These are phyloP conservation scores for Lasioglossum calceatum DNA, from an alignment of 2,888 invertebrate species.

Conservation along the genomic window DNA sequence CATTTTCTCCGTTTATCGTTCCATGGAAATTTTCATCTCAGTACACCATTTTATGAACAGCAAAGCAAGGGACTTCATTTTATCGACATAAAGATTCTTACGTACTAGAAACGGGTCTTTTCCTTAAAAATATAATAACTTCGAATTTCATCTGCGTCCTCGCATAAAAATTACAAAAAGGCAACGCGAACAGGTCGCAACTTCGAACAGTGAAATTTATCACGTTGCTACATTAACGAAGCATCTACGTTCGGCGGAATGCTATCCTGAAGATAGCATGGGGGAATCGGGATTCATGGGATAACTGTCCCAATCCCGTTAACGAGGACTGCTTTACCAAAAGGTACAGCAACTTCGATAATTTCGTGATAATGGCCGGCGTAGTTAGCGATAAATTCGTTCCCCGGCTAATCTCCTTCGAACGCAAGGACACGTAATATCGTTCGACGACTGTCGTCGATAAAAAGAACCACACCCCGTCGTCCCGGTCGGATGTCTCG, in stretches of 20 bases:
- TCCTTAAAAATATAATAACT: background rate
- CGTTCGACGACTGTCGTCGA: background rate
- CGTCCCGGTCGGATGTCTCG: background rate
- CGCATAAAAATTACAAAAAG: background rate
- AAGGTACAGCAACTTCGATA: constrained; percentile 34
- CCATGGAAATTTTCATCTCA: background rate
- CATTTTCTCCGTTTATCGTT: background rate
- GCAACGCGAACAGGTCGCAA: constrained; percentile 29
- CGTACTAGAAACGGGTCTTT: background rate
- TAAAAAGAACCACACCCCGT: background rate
- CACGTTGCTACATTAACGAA: constrained; percentile 67
- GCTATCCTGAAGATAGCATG: constrained; percentile 28
- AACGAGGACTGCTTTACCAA: constrained; percentile 35
- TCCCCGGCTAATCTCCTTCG: constrained; percentile 27
- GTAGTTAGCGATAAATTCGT: constrained; percentile 42
- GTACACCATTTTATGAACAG: background rate
- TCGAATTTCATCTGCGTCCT: background rate
- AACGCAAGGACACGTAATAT: background rate
- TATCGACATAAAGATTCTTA: background rate
- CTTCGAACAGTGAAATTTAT: constrained; percentile 61
- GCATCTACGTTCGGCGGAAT: constrained; percentile 56
- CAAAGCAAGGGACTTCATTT: background rate
- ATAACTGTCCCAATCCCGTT: constrained; percentile 37
- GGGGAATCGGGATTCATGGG: constrained; percentile 60
- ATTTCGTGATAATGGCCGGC: constrained; percentile 43